These are phyloP conservation scores for Melanotus villosus DNA, from an alignment of 2,888 invertebrate genomes.

Conservation along the genomic window DNA sequence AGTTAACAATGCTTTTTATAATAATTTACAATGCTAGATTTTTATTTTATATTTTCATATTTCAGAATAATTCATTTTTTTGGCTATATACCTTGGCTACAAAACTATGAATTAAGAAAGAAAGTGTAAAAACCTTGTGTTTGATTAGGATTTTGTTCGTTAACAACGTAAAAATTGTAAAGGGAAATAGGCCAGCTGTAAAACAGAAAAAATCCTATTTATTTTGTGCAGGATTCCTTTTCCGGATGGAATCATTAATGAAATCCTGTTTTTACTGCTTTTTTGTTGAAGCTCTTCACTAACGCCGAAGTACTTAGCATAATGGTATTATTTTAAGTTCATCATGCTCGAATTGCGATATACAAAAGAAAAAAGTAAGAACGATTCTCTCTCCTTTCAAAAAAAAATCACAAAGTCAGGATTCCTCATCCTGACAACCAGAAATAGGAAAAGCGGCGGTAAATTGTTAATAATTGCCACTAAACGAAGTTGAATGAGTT, in stretches of 20 bases:
- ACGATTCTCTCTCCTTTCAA: no score
- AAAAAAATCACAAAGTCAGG: neutral
- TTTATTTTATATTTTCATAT: no score
- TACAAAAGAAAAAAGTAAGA: no score
- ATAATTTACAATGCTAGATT: no score
- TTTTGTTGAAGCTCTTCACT: neutral
- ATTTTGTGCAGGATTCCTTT: conserved; percentile 10
- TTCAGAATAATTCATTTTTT: no score
- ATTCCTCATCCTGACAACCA: neutral
- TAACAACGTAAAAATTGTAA: conserved; percentile 1
- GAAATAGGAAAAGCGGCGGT: neutral
- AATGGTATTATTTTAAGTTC: conserved; percentile 22
- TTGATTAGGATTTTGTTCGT: no score
- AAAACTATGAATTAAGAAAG: no score
- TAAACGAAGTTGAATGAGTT: conserved; percentile 17
- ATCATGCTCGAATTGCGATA: neutral
- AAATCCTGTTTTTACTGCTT: conserved; percentile 18
- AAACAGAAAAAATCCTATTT: neutral
- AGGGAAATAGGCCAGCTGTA: neutral
- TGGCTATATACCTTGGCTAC: no score
- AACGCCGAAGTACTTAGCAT: conserved; percentile 5
- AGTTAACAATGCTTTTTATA: no score
- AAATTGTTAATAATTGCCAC: conserved; percentile 20
- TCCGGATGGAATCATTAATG: conserved; percentile 13
- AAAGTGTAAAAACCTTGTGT: no score